Evolutionary conservation across 2,888 invertebrate species (phyloP), one percentile per base, ranked within the genome.

Genomic region (Lobophora halterata): DNA sequence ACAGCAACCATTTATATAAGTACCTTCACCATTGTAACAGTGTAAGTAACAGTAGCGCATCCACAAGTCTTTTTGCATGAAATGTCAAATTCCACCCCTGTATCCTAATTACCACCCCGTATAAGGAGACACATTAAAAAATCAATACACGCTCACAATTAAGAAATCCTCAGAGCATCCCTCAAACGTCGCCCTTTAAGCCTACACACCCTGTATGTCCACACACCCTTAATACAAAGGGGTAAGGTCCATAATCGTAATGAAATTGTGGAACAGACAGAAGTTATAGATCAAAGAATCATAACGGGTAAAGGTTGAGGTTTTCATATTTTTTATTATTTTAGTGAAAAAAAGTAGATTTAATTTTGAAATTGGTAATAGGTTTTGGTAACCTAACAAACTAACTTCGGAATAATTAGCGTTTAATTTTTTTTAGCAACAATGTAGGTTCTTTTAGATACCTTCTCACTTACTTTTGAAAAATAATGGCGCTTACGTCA

Each of bases 121-220:
- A 29, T 37, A 52, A 52, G 47, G 40, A 48, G 69, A 74, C 71
- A 72, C 70, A 79, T 79, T 79, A 79, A 81, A 81, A 81, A 83
- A 83, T 85, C 85, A 74, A 85, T 83, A 82, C 49, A 63, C 72
- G 71, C 70, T 71, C 71, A 82, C 79, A 82, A 83, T 85, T 82
- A 85, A 80, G 79, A 79, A 73, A 53, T 57, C 61, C 62, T 65
- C 61, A 57, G 58, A 64, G 71, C 82, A 80, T 82, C 83, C 77
- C 83, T 83, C 83, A 83, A 81, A 82, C 71, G 77, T 83, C 62
- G 61, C 62, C 63, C 61, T 55, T 50, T 49, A 48, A 46, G 52
- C 50, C 44, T 49, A 47, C 42, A 49, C 39, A 43, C 17, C 17
- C n/a, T 18, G 11, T 35, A 11, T 18, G 20, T 19, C 17, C 8